Evolutionary conservation across 2,797 vertebrate species (phyloP).

Genomic region (Microctenopoma lineatum): DNA sequence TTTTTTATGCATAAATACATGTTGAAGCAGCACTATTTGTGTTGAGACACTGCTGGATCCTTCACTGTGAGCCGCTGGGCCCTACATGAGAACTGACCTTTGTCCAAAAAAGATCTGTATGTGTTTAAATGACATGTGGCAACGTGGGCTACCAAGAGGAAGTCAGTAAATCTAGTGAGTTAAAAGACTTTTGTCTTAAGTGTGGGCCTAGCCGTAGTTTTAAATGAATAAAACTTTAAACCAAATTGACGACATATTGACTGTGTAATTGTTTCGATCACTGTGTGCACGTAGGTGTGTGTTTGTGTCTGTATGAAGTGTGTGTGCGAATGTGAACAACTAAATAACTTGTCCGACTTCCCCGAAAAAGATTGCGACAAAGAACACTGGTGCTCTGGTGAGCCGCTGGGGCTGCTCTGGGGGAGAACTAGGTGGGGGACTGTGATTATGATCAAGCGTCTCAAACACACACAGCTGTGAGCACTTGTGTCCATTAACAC

Average conservation of each 20-base stretch:
- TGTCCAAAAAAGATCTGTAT: slow-evolving; percentile 15
- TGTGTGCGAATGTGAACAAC: slow-evolving; percentile 35
- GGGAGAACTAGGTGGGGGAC: slow-evolving; percentile 19
- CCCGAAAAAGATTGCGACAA: slow-evolving; percentile 59
- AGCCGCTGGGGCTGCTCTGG: slow-evolving; percentile 25
- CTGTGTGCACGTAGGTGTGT: slow-evolving; percentile 16
- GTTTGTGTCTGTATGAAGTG: slow-evolving; percentile 5
- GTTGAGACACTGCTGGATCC: slow-evolving; percentile 26
- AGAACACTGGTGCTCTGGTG: slow-evolving; percentile 51
- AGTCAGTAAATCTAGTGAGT: neutral
- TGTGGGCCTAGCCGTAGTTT: slow-evolving; percentile 6
- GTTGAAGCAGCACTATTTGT: slow-evolving; percentile 44
- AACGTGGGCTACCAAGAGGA: slow-evolving; percentile 12
- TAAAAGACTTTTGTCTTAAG: slow-evolving; percentile 28
- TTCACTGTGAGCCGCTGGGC: slow-evolving; percentile 13
- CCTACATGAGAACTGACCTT: slow-evolving; percentile 33
- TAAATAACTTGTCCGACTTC: slow-evolving; percentile 54
- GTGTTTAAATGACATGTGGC: neutral
- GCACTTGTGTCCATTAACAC: slow-evolving; percentile 82
- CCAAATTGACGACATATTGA: slow-evolving; percentile 8
- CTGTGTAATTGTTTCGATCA: slow-evolving; percentile 15
- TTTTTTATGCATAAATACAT: slow-evolving; percentile 57
- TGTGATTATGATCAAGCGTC: slow-evolving; percentile 74
- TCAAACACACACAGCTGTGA: slow-evolving; percentile 79
- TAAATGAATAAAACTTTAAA: slow-evolving; percentile 2